phyloP scores from a whole-genome alignment of 2,888 invertebrate genomes.

The Scelioninae gen. 1 region DNA sequence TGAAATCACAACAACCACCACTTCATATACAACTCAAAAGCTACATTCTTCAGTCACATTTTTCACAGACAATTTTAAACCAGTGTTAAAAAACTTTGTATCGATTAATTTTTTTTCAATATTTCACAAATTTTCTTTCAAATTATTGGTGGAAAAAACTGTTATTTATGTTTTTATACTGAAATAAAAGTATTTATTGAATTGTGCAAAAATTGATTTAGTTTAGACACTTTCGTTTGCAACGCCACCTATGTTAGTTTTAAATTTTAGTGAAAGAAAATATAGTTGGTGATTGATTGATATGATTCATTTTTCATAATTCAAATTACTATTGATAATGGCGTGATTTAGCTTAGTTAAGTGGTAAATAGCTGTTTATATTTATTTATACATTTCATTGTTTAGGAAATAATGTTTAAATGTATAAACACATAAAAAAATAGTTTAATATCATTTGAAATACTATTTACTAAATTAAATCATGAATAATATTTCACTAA shows the following conservation, averaged over 20 bases:
- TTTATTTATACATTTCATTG: too few relatives aligned
- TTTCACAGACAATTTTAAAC: constrained; percentile 54
- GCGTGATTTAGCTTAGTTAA: too few relatives aligned
- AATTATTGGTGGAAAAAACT: constrained; percentile 20
- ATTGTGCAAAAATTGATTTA: background rate
- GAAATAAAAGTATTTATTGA: background rate
- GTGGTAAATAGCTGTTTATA: too few relatives aligned
- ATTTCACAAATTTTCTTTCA: background rate
- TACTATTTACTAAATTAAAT: too few relatives aligned
- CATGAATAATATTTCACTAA: too few relatives aligned
- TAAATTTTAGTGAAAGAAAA: background rate
- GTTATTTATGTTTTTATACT: background rate
- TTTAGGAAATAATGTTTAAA: too few relatives aligned
- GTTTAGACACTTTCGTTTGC: background rate
- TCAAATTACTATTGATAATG: too few relatives aligned
- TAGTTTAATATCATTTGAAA: too few relatives aligned
- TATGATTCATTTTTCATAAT: background rate
- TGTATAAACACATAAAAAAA: too few relatives aligned
- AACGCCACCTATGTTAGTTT: constrained; percentile 5
- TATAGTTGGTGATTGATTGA: background rate
- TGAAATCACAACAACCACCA: constrained; percentile 84
- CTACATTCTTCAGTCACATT: constrained; percentile 53
- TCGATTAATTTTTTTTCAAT: background rate
- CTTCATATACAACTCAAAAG: constrained; percentile 77
- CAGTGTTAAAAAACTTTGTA: constrained; percentile 10